Percentiles rank a stretch among this genome's conserved stretches.
Evolutionary conservation across 2,888 invertebrate genomes (phyloP).

Genomic region (Coronaproctus castanopsis): DNA sequence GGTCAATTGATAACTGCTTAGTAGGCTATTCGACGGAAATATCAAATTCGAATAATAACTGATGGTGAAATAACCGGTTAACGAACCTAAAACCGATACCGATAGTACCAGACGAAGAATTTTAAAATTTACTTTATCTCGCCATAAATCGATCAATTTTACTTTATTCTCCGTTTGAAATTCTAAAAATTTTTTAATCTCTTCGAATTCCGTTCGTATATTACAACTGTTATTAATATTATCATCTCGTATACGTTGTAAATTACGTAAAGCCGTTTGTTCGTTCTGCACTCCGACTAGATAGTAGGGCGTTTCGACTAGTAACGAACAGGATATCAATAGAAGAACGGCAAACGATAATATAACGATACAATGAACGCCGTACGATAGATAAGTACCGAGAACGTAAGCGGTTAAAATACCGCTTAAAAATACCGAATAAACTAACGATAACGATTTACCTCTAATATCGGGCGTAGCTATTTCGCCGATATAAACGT

Average conservation of each 20-base stretch:
- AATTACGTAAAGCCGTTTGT: conserved; percentile 10
- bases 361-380: conserved; percentile 14
- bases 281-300: conserved; percentile 12
- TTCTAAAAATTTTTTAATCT: too few relatives aligned
- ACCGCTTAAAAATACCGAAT: conserved; percentile 18
- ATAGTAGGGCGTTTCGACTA: conserved; percentile 18
- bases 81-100: not conserved
- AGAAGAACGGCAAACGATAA: conserved; percentile 13
- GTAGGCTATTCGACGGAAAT: not conserved
- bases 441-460: conserved; percentile 16
- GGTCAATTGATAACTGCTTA: conserved; percentile 15
- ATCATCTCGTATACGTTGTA: conserved; percentile 1
- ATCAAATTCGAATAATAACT: conserved; percentile 1
- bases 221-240: too few relatives aligned
- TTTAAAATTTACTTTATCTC: too few relatives aligned
- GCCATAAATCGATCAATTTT: too few relatives aligned
- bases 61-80: conserved; percentile 3
- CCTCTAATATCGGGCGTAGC: conserved; percentile 16
- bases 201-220: conserved; percentile 10
- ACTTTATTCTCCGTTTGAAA: too few relatives aligned
- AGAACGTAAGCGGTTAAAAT: conserved; percentile 18
- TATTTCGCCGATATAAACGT: conserved; percentile 19
- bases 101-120: too few relatives aligned
- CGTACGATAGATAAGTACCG: conserved; percentile 17
- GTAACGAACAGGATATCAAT: conserved; percentile 13